Base-by-base conservation (phyloP, 2,113 vertebrate genomes). In the Dasyurus viverrinus region DNA sequence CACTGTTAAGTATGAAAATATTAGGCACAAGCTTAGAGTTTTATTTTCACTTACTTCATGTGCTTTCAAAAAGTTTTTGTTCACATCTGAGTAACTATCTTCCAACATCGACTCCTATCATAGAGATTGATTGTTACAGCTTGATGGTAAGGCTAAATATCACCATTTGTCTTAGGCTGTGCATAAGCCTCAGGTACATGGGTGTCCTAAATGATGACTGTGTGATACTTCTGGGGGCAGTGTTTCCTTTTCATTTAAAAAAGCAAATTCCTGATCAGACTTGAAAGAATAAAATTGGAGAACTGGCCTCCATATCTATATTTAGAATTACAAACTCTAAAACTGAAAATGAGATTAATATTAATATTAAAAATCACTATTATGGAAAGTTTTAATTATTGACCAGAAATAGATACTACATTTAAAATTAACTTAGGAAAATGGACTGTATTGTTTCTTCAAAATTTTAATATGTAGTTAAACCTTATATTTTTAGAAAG, bases 351-450 rank as follows among this genome's bases (percentile, higher is more conserved):
- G 68, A 42, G 46, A 48, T 52, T 50, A 30, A 52, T 90, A 48
- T 30, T 50, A 30, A 52, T 90, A 48, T 26, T 48, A 90, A 90
- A 48, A 91, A 97, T 98, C 96, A 30, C 25, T 48, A 48, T 90
- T 48, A 68, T 68, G 30, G 14, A 90, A 90, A 90, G 89, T 90
- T 90, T 90, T n/a, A 23, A 84, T 84, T 84, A 42, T 22, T 47
- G 89, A 30, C 24, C 47, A 90, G 47, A 47, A 90, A 50, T 50
- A 90, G 47, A 48, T 48, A 23, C 25, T 27, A 27, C 89, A 90
- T 90, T 90, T 90, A 52, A 90, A 84, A 90, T 90, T 10, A 50
- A 47, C 14, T 90, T 50, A 50, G 48, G 24, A 90, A 48, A 27
- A 52, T 16, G n/a, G 89, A 50, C 24, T 90, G 23, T 50, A 27